These are phyloP conservation scores for Apostichopus leukothele DNA, from an alignment of 53 echinoderm and acorn worm species.

Conservation along the genomic window DNA sequence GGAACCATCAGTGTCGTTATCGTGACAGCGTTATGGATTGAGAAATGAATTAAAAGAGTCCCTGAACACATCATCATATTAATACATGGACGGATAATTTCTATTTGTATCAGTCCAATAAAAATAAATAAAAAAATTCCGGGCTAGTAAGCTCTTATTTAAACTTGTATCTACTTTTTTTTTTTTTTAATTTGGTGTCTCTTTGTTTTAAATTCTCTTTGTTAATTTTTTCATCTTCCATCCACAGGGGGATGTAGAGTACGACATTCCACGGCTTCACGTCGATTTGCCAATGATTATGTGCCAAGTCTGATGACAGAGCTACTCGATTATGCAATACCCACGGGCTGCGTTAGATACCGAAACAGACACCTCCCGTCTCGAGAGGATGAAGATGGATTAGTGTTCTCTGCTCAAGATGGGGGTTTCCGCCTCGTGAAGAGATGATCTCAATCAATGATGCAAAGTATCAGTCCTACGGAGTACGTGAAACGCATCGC, in stretches of 20 bases:
- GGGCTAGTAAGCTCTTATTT: no score
- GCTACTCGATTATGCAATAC: slow-evolving; percentile 6
- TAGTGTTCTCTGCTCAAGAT: not conserved
- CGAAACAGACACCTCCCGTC: not conserved
- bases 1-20: no score
- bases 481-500: not conserved
- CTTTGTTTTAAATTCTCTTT: not conserved
- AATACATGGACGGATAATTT: no score
- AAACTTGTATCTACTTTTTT: no score
- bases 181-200: no score
- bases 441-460: not conserved
- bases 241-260: slow-evolving; percentile 81
- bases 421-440: not conserved
- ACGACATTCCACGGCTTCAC: slow-evolving; percentile 81
- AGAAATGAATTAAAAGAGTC: no score
- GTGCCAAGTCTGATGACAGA: slow-evolving; percentile 53
- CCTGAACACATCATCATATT: no score
- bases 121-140: no score
- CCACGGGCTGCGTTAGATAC: not conserved
- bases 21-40: no score
- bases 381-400: slow-evolving; percentile 9
- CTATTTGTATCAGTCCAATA: no score
- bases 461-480: not conserved
- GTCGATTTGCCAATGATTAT: slow-evolving; percentile 81
- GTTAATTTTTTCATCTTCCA: no score